phyloP scores from a whole-genome alignment of 2,888 invertebrate genomes.

The Tanypteryx hageni region DNA sequence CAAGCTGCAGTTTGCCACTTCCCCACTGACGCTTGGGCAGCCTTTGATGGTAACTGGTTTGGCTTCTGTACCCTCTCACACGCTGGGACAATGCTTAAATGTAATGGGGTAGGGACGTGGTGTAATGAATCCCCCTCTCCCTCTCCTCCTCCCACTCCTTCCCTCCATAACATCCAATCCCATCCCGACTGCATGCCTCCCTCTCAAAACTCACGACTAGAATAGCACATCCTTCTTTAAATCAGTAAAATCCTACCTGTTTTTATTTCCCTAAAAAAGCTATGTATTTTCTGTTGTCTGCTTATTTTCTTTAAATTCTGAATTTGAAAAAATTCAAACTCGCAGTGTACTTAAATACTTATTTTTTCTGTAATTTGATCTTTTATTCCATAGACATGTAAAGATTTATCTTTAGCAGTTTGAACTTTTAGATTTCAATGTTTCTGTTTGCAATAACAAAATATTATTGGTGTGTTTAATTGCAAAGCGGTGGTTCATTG shows the following conservation, averaged over 20 bases:
- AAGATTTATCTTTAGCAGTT: neutral
- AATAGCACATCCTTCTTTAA: neutral
- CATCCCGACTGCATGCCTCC: neutral
- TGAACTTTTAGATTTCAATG: neutral
- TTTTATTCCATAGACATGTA: neutral
- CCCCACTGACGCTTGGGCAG: conserved; percentile 78
- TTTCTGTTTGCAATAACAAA: neutral
- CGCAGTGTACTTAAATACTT: neutral
- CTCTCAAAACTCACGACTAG: neutral
- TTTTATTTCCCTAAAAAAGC: neutral
- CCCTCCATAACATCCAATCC: neutral
- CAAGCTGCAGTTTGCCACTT: conserved; percentile 79
- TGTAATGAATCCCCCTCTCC: conserved; percentile 40
- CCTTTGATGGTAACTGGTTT: conserved; percentile 76
- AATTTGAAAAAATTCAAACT: neutral
- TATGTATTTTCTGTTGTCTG: conserved; percentile 1
- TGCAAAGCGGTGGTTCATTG: neutral
- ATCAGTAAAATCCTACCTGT: neutral
- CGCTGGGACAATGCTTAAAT: conserved; percentile 63
- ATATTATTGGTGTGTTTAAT: neutral
- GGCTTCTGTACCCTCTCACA: conserved; percentile 68
- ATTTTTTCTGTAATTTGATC: neutral
- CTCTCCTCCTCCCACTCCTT: neutral
- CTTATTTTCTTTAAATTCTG: neutral
- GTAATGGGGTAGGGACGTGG: conserved; percentile 63